These are phyloP conservation scores for Glandiceps talaboti DNA, from an alignment of 53 echinoderm and acorn worm species.

Conservation along the genomic window DNA sequence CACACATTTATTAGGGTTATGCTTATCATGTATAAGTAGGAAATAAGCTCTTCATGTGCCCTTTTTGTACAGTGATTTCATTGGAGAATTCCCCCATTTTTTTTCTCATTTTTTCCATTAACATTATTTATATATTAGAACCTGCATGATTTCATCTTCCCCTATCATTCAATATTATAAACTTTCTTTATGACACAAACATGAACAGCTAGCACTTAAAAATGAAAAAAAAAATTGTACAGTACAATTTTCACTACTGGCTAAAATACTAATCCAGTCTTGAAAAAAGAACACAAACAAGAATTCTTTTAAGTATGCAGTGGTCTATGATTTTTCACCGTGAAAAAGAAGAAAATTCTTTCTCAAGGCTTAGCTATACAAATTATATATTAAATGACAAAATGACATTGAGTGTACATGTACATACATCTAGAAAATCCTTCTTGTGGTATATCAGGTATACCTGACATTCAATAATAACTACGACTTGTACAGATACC, in stretches of 20 bases:
- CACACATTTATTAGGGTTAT: conserved; percentile 80
- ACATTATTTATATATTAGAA: conserved; percentile 27
- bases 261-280: neutral
- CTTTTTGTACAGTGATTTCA: conserved; percentile 84
- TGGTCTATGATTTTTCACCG: neutral
- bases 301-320: neutral
- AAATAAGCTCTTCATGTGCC: conserved; percentile 60
- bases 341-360: no score
- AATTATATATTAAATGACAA: neutral
- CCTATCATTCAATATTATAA: neutral
- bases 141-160: conserved; percentile 42
- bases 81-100: conserved; percentile 25
- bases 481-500: conserved; percentile 29
- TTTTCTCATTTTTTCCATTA: conserved; percentile 28
- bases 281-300: no score
- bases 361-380: neutral
- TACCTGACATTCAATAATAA: conserved; percentile 11
- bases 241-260: neutral
- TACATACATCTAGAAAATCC: neutral
- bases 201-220: neutral
- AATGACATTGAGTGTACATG: neutral
- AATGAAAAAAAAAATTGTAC: neutral
- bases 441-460: neutral
- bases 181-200: neutral
- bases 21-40: conserved; percentile 91